Evolutionary conservation across 2,888 invertebrate genomes (phyloP).

Genomic region (Cephonodes hylas): DNA sequence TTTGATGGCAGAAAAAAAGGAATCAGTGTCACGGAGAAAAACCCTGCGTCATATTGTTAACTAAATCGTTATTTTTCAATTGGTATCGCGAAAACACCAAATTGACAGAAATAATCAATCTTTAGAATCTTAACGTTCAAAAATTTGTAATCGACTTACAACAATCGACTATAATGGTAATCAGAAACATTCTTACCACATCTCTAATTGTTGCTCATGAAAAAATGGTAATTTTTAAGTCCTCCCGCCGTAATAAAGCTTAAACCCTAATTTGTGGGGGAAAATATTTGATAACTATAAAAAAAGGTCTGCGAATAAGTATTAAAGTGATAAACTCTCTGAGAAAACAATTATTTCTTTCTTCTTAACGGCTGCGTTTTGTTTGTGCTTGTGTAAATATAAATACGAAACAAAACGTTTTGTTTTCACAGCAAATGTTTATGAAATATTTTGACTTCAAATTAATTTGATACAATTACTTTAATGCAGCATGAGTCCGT

Average conservation of each 20-base stretch:
- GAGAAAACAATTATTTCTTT: conserved; percentile 28
- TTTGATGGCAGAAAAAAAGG: too few species aligned
- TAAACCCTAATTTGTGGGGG: conserved; percentile 42
- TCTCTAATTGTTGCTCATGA: background rate
- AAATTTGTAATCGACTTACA: background rate
- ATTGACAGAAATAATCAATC: too few species aligned
- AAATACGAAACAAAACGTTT: conserved; percentile 18
- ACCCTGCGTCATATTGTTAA: too few species aligned
- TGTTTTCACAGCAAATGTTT: background rate
- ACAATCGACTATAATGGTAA: background rate
- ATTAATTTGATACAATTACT: too few species aligned
- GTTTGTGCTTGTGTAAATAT: conserved; percentile 15
- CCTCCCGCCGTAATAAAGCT: conserved; percentile 45
- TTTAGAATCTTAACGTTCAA: too few species aligned
- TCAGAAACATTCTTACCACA: background rate
- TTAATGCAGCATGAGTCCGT: too few species aligned
- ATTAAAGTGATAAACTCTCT: conserved; percentile 34
- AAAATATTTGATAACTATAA: conserved; percentile 45
- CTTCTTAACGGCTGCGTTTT: background rate
- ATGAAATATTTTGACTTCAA: background rate
- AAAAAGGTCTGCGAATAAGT: conserved; percentile 34
- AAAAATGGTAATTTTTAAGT: conserved; percentile 44
- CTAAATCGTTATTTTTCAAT: too few species aligned
- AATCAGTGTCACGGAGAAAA: too few species aligned
- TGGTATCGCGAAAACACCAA: too few species aligned